These are phyloP conservation scores for Babyrousa celebensis DNA, from an alignment of 2,797 vertebrate genomes.

Conservation along the genomic window DNA sequence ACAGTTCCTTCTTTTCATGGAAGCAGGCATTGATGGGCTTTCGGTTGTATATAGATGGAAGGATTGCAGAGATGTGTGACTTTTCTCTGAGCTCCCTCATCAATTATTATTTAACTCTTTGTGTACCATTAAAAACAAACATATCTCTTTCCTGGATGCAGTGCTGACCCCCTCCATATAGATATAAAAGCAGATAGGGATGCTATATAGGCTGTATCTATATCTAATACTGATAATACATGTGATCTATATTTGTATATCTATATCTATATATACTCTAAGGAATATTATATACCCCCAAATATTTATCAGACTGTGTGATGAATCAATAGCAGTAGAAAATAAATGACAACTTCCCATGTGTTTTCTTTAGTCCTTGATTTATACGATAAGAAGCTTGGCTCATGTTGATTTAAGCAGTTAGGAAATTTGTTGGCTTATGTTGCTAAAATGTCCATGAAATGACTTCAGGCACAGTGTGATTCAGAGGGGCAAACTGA, in stretches of 20 bases:
- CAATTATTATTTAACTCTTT: slow-evolving; percentile 44
- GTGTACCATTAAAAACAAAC: background rate
- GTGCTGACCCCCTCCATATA: background rate
- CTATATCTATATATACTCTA: background rate
- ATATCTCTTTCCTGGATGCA: background rate
- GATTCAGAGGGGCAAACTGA: background rate
- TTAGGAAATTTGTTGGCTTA: background rate
- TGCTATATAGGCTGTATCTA: background rate
- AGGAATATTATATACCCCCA: background rate
- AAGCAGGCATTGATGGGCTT: background rate
- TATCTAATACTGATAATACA: background rate
- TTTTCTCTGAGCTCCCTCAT: background rate
- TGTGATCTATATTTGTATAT: background rate
- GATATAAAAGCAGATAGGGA: background rate
- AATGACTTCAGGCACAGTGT: background rate
- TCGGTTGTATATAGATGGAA: background rate
- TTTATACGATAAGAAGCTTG: slow-evolving; percentile 13
- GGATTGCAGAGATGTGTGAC: background rate
- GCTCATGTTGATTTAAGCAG: background rate
- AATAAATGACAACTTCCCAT: background rate
- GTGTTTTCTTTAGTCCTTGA: background rate
- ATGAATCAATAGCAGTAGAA: background rate
- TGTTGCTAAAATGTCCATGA: background rate
- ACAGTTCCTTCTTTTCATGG: background rate
- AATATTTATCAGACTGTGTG: slow-evolving; percentile 4